Percentiles rank a stretch among this genome's conserved stretches.
phyloP scores from a whole-genome alignment of 2,888 invertebrate species.

The Mythimna impura region DNA sequence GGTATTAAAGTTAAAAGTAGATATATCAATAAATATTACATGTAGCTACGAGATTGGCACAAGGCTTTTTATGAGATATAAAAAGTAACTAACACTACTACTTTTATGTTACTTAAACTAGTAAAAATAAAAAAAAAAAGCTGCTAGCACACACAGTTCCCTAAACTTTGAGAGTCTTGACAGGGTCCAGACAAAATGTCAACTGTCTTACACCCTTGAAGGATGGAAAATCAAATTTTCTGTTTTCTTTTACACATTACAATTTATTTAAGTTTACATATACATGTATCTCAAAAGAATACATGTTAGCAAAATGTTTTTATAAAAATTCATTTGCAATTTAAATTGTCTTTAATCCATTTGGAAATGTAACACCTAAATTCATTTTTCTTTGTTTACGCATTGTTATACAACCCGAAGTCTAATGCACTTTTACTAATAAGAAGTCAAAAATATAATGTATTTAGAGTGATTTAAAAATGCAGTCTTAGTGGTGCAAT shows the following conservation, averaged over 20 bases:
- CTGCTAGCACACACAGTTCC: conserved; percentile 16
- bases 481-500: conserved; percentile 46
- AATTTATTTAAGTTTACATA: not conserved
- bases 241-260: not conserved
- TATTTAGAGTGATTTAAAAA: conserved; percentile 41
- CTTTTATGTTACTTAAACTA: conserved; percentile 34
- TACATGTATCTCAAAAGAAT: not conserved
- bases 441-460: conserved; percentile 29
- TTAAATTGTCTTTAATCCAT: conserved; percentile 8
- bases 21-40: conserved; percentile 43
- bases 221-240: conserved; percentile 3
- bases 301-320: conserved; percentile 6
- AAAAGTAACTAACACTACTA: conserved; percentile 44
- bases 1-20: conserved; percentile 21
- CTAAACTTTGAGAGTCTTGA: not conserved
- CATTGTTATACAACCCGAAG: conserved; percentile 35
- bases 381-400: conserved; percentile 6
- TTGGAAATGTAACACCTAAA: conserved; percentile 22
- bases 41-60: conserved; percentile 44
- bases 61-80: conserved; percentile 32
- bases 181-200: conserved; percentile 16
- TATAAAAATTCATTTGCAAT: conserved; percentile 9
- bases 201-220: conserved; percentile 3
- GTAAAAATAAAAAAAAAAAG: conserved; percentile 29
- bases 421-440: conserved; percentile 15